Conservation (phyloP, 2,797 vertebrate genomes). For the Gambelia wislizenii region DNA sequence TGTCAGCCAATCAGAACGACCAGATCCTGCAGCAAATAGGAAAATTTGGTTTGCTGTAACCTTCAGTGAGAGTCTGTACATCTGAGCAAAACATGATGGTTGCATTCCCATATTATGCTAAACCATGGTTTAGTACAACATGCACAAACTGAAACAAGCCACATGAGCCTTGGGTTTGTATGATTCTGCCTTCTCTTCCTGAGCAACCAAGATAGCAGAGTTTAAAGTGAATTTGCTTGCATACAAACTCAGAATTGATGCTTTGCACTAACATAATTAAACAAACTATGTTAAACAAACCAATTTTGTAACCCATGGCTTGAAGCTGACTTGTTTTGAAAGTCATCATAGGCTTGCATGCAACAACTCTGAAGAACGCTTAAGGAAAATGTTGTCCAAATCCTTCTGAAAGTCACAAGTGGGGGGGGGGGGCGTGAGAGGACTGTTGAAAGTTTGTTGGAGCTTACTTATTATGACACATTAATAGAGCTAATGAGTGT, state of each 20-base stretch:
- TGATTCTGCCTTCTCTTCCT: neutral
- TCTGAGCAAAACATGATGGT: neutral
- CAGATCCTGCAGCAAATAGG: neutral
- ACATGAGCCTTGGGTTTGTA: neutral
- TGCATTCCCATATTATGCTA: neutral
- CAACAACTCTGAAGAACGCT: neutral
- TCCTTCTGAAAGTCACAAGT: neutral
- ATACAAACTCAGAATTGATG: neutral
- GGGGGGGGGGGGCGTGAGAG: too few relatives aligned
- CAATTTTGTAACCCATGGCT: neutral
- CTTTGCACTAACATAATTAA: neutral
- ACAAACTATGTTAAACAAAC: neutral
- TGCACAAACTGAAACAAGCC: neutral
- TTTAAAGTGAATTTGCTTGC: neutral
- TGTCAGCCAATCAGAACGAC: neutral
- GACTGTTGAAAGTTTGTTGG: neutral
- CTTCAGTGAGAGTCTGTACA: neutral
- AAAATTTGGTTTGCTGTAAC: neutral
- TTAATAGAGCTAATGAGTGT: neutral
- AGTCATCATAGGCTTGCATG: neutral
- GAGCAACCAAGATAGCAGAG: neutral
- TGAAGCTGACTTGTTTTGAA: neutral
- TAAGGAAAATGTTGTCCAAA: neutral
- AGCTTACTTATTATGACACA: neutral
- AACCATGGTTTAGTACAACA: neutral